phyloP scores from a whole-genome alignment of 2,113 vertebrate genomes.

The Burhinus bistriatus region DNA sequence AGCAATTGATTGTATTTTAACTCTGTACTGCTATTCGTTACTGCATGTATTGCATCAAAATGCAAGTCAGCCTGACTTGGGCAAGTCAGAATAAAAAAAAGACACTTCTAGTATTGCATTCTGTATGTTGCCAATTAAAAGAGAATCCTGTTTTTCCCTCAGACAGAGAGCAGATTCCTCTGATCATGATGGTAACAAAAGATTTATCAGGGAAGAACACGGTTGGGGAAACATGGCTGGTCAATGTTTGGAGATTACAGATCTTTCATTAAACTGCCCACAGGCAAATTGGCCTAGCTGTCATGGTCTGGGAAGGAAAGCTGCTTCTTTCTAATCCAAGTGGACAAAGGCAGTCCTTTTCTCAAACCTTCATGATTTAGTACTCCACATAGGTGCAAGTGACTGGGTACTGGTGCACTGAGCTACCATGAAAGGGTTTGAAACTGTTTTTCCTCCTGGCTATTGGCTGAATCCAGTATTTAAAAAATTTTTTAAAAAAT shows the following conservation, averaged over 20 bases:
- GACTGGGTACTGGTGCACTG: neutral
- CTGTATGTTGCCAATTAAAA: neutral
- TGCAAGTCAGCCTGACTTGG: neutral
- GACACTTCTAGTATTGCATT: neutral
- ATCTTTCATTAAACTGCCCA: neutral
- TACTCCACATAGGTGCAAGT: neutral
- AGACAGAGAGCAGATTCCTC: neutral
- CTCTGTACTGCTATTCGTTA: neutral
- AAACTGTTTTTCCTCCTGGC: neutral
- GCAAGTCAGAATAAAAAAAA: neutral
- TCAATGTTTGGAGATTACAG: neutral
- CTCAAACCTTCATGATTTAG: fast-evolving
- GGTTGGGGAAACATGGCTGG: neutral
- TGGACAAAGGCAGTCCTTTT: neutral
- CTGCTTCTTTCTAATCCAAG: neutral
- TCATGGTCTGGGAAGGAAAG: neutral
- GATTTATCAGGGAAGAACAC: neutral
- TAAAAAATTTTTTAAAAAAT: neutral
- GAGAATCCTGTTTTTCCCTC: neutral
- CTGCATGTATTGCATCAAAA: neutral
- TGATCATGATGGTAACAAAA: neutral
- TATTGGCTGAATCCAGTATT: neutral
- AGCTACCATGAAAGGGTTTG: neutral
- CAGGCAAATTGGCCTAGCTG: neutral
- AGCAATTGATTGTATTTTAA: neutral